Evolutionary conservation across 2,113 vertebrate genomes (phyloP), one percentile per base, ranked within the genome.

Genomic region (Setophaga petechia): DNA sequence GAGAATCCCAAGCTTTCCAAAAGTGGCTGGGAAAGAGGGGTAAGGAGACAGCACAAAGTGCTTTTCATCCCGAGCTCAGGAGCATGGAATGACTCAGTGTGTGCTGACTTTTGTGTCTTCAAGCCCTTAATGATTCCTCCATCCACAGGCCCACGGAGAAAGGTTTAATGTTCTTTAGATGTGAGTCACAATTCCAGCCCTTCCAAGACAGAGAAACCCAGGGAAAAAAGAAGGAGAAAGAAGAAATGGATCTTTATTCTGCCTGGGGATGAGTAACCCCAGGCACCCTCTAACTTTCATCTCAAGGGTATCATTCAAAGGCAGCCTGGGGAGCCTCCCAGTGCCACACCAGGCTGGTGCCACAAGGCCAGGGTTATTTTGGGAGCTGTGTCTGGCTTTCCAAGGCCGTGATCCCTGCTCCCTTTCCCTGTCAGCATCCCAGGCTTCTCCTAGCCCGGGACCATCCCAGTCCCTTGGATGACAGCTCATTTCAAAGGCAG

Each of bases 401-500:
- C 11, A 91, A 82, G 55, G 63, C 73, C 35, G 3, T 4, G 43
- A 33, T 71, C 41, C 28, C 69, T 43, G 35, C 27, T 84, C 37
- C 43, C 35, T 11, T 62, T 0, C 6, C 73, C 59, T 51, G 24
- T 72, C 76, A 80, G 72, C 52, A 63, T 74, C 75, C 52, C 25
- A 17, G 11, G 39, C 86, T 90, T 31, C 69, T 73, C 77, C 58
- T 31, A 89, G 76, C 79, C 69, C 3, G 4, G 89, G 78, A 84
- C 59, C 67, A 66, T 89, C 69, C 80, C 16, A 3, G 57, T 71
- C 72, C 76, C 49, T 96, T 10, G 90, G 77, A 83, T 66, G 58
- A 87, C 83, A 87, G 4, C 80, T 95, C 90, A 91, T 95, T 94
- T 89, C 84, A 79, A 87, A 96, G 84, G 90, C 95, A 95, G 95